Percentiles rank a stretch among this genome's conserved stretches.
Conservation (phyloP, 1,140 invertebrate species). For the Aphis craccivora region DNA sequence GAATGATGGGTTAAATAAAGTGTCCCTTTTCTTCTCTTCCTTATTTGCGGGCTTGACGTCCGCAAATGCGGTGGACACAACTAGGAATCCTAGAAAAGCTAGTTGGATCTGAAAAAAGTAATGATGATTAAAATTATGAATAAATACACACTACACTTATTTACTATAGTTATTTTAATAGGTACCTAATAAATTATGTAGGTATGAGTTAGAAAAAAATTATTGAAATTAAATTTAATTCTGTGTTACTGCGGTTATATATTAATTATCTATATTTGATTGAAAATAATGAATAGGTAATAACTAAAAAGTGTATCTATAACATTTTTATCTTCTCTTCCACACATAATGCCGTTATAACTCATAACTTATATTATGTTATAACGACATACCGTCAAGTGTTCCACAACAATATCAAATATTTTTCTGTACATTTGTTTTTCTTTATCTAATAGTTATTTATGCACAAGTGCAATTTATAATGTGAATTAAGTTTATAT, state of each 20-base stretch:
- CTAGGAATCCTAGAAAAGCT: slow-evolving; percentile 23
- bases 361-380: not conserved
- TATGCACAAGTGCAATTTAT: too few species aligned
- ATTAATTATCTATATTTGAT: too few species aligned
- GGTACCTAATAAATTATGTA: not conserved
- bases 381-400: not conserved
- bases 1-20: not conserved
- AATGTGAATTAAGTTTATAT: too few species aligned
- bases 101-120: slow-evolving; percentile 25
- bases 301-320: too few species aligned
- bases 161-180: not conserved
- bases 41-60: not conserved
- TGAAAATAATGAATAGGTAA: too few species aligned
- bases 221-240: too few species aligned
- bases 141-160: not conserved
- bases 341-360: not conserved
- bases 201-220: too few species aligned
- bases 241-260: too few species aligned
- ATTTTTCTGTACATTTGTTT: not conserved
- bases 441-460: too few species aligned
- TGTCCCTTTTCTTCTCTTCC: not conserved
- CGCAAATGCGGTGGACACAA: slow-evolving; percentile 20
- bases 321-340: not conserved
- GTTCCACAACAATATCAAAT: not conserved
- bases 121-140: not conserved